Base-by-base conservation (phyloP, 2,797 vertebrate genomes). In the Knipowitschia caucasica region DNA sequence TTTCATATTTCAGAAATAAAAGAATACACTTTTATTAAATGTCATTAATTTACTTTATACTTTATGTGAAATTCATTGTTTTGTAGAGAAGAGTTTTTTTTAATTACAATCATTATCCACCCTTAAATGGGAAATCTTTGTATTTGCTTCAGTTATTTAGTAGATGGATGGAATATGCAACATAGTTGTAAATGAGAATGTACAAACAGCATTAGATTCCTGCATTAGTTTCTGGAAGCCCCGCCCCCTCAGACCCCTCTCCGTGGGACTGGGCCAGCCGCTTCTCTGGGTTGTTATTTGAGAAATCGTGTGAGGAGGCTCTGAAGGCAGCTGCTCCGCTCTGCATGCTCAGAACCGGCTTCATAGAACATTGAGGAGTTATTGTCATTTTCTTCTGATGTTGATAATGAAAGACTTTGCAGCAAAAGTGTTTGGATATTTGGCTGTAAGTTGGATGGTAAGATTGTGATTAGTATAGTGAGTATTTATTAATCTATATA, bases 201-300 rank as follows among this genome's bases (percentile, higher is more conserved):
- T 2, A 21, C 27, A 30, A 67, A 47, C 27, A 56, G 50, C 11
- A 17, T 44, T 36, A 27, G 34, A 55, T 70, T 67, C 65, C 55
- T 57, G 27, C 69, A 56, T 66, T 49, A 33, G 27, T 44, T 49
- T 55, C 61, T 61, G 81, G 67, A 59, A 59, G 65, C 61, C 62
- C 75, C 70, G 9, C 74, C 80, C 78, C 69, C 35, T 52, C 51
- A 30, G 47, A 50, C 60, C 63, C 59, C 66, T 60, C 42, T 63
- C 40, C 12, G 23, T 68, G 69, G 63, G 69, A 62, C 40, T 23
- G 21, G 51, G 80, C 72, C 81, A 78, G 65, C 75, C 80, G 75
- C 81, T 74, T 65, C 72, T 73, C 53, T 70, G 73, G 65, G 73
- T 67, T 79, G 82, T 75, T 74, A 87, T 85, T 77, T 79, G n/a